Evolutionary conservation across 1,140 invertebrate genomes (phyloP).

Genomic region (Macrostomum lignano): DNA sequence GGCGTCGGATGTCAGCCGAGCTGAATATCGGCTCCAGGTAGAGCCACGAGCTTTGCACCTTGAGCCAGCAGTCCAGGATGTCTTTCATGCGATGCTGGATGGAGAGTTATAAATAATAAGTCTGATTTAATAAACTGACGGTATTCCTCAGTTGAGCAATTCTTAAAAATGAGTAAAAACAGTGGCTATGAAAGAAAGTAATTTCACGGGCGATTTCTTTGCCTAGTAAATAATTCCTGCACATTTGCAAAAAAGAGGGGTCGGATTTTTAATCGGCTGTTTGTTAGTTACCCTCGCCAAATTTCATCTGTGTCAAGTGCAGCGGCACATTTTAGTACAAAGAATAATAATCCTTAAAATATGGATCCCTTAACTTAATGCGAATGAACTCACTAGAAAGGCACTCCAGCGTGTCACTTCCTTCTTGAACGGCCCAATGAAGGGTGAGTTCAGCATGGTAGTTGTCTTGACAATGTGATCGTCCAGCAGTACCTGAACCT

Average conservation of each 20-base stretch:
- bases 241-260: too few species aligned
- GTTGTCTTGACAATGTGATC: slow-evolving; percentile 28
- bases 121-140: not conserved
- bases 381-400: slow-evolving; percentile 16
- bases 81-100: slow-evolving; percentile 28
- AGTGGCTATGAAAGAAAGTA: too few species aligned
- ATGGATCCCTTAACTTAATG: too few species aligned
- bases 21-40: slow-evolving; percentile 28
- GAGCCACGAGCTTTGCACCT: slow-evolving; percentile 31
- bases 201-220: too few species aligned
- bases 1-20: slow-evolving; percentile 24
- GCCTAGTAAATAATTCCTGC: too few species aligned
- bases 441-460: slow-evolving; percentile 28
- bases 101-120: not conserved
- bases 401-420: slow-evolving; percentile 31
- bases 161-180: too few species aligned
- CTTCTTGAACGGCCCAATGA: slow-evolving; percentile 28
- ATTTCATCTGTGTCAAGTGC: too few species aligned
- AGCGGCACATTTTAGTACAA: too few species aligned
- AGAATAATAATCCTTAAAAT: too few species aligned
- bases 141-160: too few species aligned
- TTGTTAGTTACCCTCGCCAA: too few species aligned
- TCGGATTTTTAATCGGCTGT: too few species aligned
- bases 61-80: slow-evolving; percentile 26
- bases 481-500: slow-evolving; percentile 25